Evolutionary conservation across 2,888 invertebrate genomes (phyloP).

Genomic region (Melieria crassipennis): DNA sequence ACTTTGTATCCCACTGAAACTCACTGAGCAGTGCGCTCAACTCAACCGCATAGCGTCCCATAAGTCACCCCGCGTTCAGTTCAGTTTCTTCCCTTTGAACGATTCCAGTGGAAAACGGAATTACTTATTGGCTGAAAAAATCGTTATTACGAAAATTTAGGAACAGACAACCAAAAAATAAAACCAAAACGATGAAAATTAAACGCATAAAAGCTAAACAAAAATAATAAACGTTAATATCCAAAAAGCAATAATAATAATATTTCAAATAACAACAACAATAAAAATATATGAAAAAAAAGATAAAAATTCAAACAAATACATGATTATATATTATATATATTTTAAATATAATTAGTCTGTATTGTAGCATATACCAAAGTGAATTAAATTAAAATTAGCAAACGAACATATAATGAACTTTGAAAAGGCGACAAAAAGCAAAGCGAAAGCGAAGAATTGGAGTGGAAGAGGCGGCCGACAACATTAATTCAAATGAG

Average conservation of each 20-base stretch:
- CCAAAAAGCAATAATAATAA: conserved; percentile 59
- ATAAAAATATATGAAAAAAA: conserved; percentile 37
- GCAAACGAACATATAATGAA: neutral
- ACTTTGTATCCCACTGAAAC: too few species aligned
- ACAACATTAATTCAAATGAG: too few species aligned
- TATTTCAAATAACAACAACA: conserved; percentile 46
- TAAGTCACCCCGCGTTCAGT: too few species aligned
- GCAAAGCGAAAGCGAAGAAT: conserved; percentile 2
- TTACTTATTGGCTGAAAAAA: too few species aligned
- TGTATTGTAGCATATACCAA: conserved; percentile 51
- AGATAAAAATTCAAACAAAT: conserved; percentile 33
- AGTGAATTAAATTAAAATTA: conserved; percentile 41
- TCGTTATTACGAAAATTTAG: too few species aligned
- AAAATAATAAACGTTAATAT: conserved; percentile 48
- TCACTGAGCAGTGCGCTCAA: too few species aligned
- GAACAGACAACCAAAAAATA: neutral
- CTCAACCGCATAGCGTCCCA: too few species aligned
- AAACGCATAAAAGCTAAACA: conserved; percentile 32
- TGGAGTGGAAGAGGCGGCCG: too few species aligned
- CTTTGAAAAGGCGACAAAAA: neutral
- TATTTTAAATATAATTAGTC: conserved; percentile 53
- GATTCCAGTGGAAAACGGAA: too few species aligned
- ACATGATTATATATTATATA: conserved; percentile 38
- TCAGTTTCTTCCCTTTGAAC: too few species aligned
- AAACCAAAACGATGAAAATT: conserved; percentile 37